A percentile compares a stretch with the other conserved stretches of the same genome.
These are phyloP conservation scores for Orgyia antiqua DNA, from an alignment of 2,888 invertebrate species.

Conservation along the genomic window DNA sequence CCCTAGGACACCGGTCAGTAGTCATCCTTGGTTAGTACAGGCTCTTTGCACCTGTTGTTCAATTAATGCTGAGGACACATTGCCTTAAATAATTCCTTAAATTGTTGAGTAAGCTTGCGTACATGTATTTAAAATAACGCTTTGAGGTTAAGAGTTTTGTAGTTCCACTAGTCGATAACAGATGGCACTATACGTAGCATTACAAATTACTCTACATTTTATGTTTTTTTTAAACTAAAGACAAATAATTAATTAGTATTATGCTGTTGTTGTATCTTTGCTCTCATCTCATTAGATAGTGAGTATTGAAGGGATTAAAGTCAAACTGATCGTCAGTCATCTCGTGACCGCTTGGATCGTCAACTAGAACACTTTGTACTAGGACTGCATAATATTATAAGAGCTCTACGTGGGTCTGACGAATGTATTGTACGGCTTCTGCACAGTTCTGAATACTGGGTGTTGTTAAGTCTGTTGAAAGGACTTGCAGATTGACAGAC, in stretches of 20 bases:
- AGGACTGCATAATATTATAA: conserved; percentile 45
- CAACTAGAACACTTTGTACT: conserved; percentile 73
- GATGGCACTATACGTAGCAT: conserved; percentile 49
- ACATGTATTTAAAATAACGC: too few species aligned
- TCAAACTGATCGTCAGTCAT: conserved; percentile 27
- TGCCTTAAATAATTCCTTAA: conserved; percentile 62
- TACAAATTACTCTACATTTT: conserved; percentile 13
- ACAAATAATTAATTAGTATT: conserved; percentile 17
- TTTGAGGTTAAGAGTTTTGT: too few species aligned
- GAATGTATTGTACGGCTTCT: conserved; percentile 33
- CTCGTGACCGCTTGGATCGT: conserved; percentile 64
- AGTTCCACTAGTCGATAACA: conserved; percentile 50
- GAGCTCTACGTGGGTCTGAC: conserved; percentile 31
- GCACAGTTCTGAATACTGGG: conserved; percentile 38
- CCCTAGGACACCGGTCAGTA: conserved; percentile 52
- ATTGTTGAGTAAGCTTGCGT: conserved; percentile 34
- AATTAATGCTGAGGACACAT: conserved; percentile 67
- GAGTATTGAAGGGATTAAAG: conserved; percentile 28
- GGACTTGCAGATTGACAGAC: conserved; percentile 32
- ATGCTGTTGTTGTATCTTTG: conserved; percentile 7
- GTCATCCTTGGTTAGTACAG: conserved; percentile 65
- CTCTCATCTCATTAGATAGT: conserved; percentile 20
- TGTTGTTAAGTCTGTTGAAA: conserved; percentile 45
- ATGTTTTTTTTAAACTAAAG: conserved; percentile 10
- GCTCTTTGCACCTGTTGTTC: conserved; percentile 61